Conservation (phyloP, 2,888 invertebrate species). For the Malacosoma neustria region DNA sequence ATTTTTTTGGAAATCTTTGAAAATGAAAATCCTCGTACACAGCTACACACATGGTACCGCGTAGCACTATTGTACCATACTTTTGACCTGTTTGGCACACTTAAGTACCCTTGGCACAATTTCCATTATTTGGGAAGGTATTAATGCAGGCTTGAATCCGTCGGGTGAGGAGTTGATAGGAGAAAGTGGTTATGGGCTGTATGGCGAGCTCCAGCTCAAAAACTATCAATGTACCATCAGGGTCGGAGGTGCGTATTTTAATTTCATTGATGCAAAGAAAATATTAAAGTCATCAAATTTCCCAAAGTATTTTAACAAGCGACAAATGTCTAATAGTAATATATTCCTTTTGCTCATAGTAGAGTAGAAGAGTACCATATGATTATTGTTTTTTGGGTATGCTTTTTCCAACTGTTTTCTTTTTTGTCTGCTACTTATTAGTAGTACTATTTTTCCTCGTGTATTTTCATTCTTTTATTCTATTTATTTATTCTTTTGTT, state of each 20-base stretch:
- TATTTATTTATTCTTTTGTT: no score
- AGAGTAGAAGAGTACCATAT: no score
- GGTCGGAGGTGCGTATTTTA: slow-evolving; percentile 26
- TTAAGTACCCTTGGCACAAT: slow-evolving; percentile 40
- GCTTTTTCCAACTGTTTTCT: no score
- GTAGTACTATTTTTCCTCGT: no score
- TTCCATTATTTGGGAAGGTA: slow-evolving; percentile 14
- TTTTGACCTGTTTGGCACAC: slow-evolving; percentile 6
- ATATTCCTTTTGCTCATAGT: no score
- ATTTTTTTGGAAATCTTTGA: not conserved
- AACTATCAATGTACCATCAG: slow-evolving; percentile 25
- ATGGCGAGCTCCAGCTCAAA: slow-evolving; percentile 44
- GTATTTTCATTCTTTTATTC: no score
- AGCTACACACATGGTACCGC: not conserved
- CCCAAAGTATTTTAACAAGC: no score
- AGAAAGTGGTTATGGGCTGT: slow-evolving; percentile 52
- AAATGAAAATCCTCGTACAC: not conserved
- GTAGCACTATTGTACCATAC: not conserved
- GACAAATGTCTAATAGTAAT: no score
- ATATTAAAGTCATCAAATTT: no score
- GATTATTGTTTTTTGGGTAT: no score
- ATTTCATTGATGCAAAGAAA: no score
- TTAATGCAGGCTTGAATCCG: slow-evolving; percentile 8
- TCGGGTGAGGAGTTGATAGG: slow-evolving; percentile 7
- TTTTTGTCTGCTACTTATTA: no score